Base-by-base conservation (phyloP, 2,888 invertebrate genomes). In the Pandemis corylana region DNA sequence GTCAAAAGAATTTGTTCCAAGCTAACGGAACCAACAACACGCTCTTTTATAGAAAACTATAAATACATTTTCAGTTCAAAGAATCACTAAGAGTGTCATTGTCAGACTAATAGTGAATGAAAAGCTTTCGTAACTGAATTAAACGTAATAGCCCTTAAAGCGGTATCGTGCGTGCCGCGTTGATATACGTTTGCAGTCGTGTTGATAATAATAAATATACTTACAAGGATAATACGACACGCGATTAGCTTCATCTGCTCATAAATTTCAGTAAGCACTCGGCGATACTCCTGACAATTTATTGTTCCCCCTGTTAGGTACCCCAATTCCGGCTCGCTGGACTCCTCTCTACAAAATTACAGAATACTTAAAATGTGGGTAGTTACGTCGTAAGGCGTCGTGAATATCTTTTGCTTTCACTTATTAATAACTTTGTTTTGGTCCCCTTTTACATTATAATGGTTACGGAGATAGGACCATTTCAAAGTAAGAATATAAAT, bases 231-330 rank as follows among this genome's bases (percentile, higher is more conserved):
- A 77, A 78, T 78, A 75, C 76, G 76, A 78, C 76, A 70, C 76
- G 76, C 67, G 77, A 78, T 80, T 81, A 81, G 79, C 77, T 75
- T 78, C 71, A 69, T 59, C 68, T 67, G 68, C 71, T 76, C 75
- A 76, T 81, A 75, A 80, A 81, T 78, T 76, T 77, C 71, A 66
- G 68, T 63, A 65, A 61, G 61, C 63, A 73, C 76, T 76, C 77
- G 56, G 66, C 71, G 71, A 66, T 72, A 61, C 59, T 66, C 20
- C 42, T 44, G n/a, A 61, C 62, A 72, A 72, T 72, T 72, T 67
- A 72, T 72, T 67, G 61, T 51, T 46, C 46, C 42, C 41, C 62
- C 46, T 49, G 36, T 49, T 69, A 49, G 56, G 56, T 15, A 42
- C 51, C 64, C 53, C 20, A 64, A 53, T 69, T 51, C 41, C 53